Percentiles rank a stretch among this genome's conserved stretches.
These are phyloP conservation scores for Mallateleia sp. DNA, from an alignment of 2,888 invertebrate genomes.

Conservation along the genomic window DNA sequence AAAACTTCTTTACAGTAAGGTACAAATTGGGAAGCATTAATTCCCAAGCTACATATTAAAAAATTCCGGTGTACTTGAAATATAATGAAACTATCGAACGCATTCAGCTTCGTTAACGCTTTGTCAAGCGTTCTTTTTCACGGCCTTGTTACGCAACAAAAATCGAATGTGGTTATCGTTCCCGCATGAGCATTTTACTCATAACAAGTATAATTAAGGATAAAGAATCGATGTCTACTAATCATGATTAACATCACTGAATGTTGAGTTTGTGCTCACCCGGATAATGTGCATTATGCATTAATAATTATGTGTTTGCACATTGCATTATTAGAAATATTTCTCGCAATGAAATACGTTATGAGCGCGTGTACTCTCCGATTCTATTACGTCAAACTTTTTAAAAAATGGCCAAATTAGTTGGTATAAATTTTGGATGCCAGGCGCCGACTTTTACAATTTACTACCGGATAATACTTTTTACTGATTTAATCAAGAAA, in stretches of 20 bases:
- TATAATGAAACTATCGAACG: constrained; percentile 45
- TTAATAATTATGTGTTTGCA: too few relatives aligned
- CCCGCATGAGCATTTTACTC: background rate
- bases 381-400: too few relatives aligned
- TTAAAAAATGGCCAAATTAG: too few relatives aligned
- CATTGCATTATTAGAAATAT: too few relatives aligned
- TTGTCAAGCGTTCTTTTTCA: constrained; percentile 22
- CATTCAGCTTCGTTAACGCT: constrained; percentile 28
- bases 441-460: background rate
- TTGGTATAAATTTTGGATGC: too few relatives aligned
- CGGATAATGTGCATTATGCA: too few relatives aligned
- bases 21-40: constrained; percentile 45
- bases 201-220: constrained; percentile 27
- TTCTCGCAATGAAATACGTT: too few relatives aligned
- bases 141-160: constrained; percentile 17
- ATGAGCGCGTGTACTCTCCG: too few relatives aligned
- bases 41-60: constrained; percentile 17
- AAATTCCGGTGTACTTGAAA: constrained; percentile 33
- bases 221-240: constrained; percentile 36
- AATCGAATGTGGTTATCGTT: background rate
- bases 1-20: constrained; percentile 22
- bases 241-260: constrained; percentile 40
- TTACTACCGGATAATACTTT: background rate
- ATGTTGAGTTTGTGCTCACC: too few relatives aligned
- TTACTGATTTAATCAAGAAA: background rate